Percentiles rank a stretch among this genome's conserved stretches.
These are phyloP conservation scores for Palythoa caribaeorum DNA, from an alignment of 92 coral and sea anemone species.

Conservation along the genomic window DNA sequence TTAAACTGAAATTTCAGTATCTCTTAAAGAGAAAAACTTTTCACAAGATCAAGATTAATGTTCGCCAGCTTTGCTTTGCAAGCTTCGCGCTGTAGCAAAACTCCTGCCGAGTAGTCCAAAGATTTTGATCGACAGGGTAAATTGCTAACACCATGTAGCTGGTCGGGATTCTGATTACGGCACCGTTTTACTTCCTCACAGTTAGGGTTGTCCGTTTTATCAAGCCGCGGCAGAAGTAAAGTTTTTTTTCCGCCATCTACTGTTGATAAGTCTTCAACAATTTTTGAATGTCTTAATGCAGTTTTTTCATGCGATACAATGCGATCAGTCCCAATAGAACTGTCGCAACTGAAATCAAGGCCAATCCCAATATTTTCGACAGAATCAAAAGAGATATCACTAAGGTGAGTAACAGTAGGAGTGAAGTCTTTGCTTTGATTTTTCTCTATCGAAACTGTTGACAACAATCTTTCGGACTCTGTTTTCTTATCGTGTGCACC, in stretches of 20 bases:
- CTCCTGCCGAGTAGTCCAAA: not conserved
- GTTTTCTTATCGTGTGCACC: not conserved
- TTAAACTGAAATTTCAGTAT: constrained; percentile 4
- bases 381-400: not conserved
- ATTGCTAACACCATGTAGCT: not conserved
- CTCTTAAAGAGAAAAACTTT: not conserved
- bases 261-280: constrained; percentile 18
- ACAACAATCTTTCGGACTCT: too few species aligned
- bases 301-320: not conserved
- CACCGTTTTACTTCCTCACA: not conserved
- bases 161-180: not conserved
- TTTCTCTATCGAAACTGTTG: not conserved
- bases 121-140: constrained; percentile 1
- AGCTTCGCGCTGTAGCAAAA: too few species aligned
- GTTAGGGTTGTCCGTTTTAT: not conserved
- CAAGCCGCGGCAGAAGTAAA: not conserved
- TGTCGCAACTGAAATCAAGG: not conserved
- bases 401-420: not conserved
- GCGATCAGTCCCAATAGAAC: not conserved
- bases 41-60: not conserved
- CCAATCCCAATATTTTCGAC: not conserved
- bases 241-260: too few species aligned
- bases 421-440: not conserved
- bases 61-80: not conserved
- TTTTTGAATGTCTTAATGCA: not conserved